Conservation (phyloP, 2,888 invertebrate species). For the Drosophila birchii region DNA sequence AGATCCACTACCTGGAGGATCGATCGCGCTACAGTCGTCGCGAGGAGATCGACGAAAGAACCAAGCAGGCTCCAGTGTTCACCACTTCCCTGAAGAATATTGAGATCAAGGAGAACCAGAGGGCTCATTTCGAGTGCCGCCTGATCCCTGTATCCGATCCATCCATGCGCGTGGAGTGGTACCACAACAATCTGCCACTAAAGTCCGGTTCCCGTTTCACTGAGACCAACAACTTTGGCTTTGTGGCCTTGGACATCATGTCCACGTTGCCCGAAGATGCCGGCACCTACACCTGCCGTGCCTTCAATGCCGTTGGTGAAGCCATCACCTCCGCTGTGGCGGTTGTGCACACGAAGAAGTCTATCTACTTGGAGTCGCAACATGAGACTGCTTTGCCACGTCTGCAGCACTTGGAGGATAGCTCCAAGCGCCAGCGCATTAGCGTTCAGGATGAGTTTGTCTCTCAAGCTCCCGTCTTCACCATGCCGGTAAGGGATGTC, state of each 20-base stretch:
- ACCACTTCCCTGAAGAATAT: slow-evolving; percentile 96
- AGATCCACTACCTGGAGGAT: slow-evolving; percentile 95
- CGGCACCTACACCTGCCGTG: slow-evolving; percentile 97
- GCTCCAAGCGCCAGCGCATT: slow-evolving; percentile 90
- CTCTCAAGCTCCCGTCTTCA: slow-evolving; percentile 96
- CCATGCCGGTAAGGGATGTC: slow-evolving; percentile 94
- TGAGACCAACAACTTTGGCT: slow-evolving; percentile 98
- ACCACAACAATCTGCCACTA: slow-evolving; percentile 94
- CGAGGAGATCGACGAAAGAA: slow-evolving; percentile 92
- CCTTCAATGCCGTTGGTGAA: slow-evolving; percentile 95
- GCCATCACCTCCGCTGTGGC: slow-evolving; percentile 96
- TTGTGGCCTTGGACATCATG: slow-evolving; percentile 97
- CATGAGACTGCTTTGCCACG: slow-evolving; percentile 94
- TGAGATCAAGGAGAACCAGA: slow-evolving; percentile 96
- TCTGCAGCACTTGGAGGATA: slow-evolving; percentile 92
- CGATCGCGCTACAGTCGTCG: slow-evolving; percentile 90
- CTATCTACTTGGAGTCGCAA: slow-evolving; percentile 94
- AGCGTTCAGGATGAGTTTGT: slow-evolving; percentile 91
- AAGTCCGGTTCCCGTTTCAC: slow-evolving; percentile 98
- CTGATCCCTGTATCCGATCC: slow-evolving; percentile 97
- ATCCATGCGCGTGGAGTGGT: slow-evolving; percentile 98
- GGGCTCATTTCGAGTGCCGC: slow-evolving; percentile 97
- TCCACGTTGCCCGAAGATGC: slow-evolving; percentile 98
- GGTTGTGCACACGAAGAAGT: slow-evolving; percentile 92
- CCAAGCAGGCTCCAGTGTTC: slow-evolving; percentile 96